phyloP scores from a whole-genome alignment of 2,113 vertebrate species.

The Leuciscus idus region DNA sequence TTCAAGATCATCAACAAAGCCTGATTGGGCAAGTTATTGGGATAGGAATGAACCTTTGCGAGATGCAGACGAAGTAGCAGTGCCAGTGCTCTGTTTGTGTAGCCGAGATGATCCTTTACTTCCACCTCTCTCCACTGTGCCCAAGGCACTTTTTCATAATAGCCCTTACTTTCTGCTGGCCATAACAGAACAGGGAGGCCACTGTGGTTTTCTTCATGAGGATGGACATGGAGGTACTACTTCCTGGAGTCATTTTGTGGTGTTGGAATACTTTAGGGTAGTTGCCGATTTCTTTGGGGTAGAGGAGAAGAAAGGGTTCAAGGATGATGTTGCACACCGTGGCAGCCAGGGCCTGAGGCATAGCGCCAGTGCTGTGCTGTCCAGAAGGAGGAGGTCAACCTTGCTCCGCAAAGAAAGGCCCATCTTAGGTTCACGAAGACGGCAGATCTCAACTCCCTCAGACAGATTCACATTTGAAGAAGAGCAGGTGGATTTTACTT shows the following conservation, averaged over 20 bases:
- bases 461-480: conserved; percentile 25
- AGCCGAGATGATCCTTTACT: conserved; percentile 85
- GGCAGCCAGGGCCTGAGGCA: conserved; percentile 52
- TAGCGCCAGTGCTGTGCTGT: conserved; percentile 54
- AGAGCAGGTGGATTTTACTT: conserved; percentile 72
- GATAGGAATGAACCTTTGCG: conserved; percentile 87
- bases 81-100: conserved; percentile 85
- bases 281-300: conserved; percentile 80
- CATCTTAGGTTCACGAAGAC: conserved; percentile 14
- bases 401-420: conserved; percentile 59
- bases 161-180: conserved; percentile 87
- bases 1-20: conserved; percentile 25
- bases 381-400: conserved; percentile 65
- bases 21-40: conserved; percentile 86
- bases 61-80: conserved; percentile 85
- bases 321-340: conserved; percentile 54
- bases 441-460: conserved; percentile 2
- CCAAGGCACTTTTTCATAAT: conserved; percentile 81
- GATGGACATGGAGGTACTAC: neutral
- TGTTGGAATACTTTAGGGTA: conserved; percentile 82
- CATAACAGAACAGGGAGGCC: conserved; percentile 79
- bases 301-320: conserved; percentile 68
- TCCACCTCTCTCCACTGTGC: conserved; percentile 69
- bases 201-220: conserved; percentile 80
- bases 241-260: conserved; percentile 82